Percentiles rank a stretch among this genome's conserved stretches.
Evolutionary conservation across 2,888 invertebrate genomes (phyloP).

Genomic region (Drosophila rubida): DNA sequence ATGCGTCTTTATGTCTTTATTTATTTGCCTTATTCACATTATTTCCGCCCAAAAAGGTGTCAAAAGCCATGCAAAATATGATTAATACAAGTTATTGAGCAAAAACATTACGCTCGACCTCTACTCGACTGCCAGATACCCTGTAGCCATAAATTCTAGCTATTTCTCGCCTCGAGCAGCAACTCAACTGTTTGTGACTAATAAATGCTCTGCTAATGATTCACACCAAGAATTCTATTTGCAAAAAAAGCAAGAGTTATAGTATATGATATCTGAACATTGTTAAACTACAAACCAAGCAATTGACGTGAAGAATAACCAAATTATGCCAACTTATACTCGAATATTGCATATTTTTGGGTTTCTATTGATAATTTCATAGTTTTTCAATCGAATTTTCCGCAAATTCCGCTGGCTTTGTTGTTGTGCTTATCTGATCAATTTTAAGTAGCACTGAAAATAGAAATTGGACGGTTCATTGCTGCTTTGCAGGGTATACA

Average conservation of each 20-base stretch:
- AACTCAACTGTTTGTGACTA: too few relatives aligned
- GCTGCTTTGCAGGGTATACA: neutral
- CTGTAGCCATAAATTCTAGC: neutral
- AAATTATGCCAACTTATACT: too few relatives aligned
- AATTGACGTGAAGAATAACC: too few relatives aligned
- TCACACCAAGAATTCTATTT: too few relatives aligned
- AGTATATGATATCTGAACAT: too few relatives aligned
- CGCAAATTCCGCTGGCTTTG: neutral
- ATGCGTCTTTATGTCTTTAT: neutral
- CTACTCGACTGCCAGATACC: neutral
- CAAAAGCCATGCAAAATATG: constrained; percentile 36
- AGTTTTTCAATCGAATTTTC: constrained; percentile 1
- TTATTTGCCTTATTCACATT: constrained; percentile 27
- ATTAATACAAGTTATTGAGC: constrained; percentile 11
- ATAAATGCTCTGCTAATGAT: neutral
- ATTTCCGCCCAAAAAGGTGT: constrained; percentile 36
- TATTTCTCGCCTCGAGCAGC: too few relatives aligned
- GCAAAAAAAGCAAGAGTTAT: too few relatives aligned
- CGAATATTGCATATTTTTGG: too few relatives aligned
- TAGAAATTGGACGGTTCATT: constrained; percentile 16
- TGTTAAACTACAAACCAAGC: too few relatives aligned
- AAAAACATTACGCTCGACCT: neutral
- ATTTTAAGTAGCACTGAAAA: constrained; percentile 39
- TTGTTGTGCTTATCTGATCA: constrained; percentile 42
- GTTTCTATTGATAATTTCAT: too few relatives aligned